Percentiles rank a stretch among this genome's conserved stretches.
These are phyloP conservation scores for Agrilus mali DNA, from an alignment of 2,888 invertebrate species.

Conservation along the genomic window DNA sequence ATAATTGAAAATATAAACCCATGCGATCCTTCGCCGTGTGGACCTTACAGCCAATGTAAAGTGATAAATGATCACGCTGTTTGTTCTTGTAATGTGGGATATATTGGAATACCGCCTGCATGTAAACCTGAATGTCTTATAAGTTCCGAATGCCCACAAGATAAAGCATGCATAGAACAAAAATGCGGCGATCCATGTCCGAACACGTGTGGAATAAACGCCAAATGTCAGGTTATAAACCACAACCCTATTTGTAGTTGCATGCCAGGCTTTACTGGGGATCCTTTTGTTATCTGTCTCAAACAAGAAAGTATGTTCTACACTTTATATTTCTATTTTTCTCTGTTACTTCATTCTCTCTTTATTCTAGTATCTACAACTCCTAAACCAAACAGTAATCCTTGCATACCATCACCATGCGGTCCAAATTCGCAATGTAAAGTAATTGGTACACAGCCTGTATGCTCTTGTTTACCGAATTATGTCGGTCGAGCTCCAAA, in stretches of 20 bases:
- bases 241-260: constrained; percentile 59
- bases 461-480: constrained; percentile 69
- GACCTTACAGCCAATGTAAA: constrained; percentile 51
- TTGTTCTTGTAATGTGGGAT: constrained; percentile 49
- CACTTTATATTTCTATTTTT: constrained; percentile 5
- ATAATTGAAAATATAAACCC: constrained; percentile 29
- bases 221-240: constrained; percentile 52
- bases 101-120: constrained; percentile 49
- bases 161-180: constrained; percentile 47
- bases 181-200: constrained; percentile 56
- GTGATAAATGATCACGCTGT: constrained; percentile 48
- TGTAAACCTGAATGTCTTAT: constrained; percentile 55
- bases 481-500: constrained; percentile 77
- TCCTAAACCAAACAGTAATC: constrained; percentile 40
- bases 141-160: constrained; percentile 52
- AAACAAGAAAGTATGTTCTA: constrained; percentile 12
- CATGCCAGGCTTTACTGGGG: constrained; percentile 46
- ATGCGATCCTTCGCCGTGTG: constrained; percentile 53
- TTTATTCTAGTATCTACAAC: constrained; percentile 32
- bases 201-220: constrained; percentile 51
- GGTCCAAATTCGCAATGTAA: constrained; percentile 75
- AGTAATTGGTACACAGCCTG: constrained; percentile 68
- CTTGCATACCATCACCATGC: constrained; percentile 71
- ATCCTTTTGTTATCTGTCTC: constrained; percentile 45
- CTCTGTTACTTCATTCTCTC: constrained; percentile 9